Conservation (phyloP, 2,797 vertebrate species). For the Hybognathus amarus region DNA sequence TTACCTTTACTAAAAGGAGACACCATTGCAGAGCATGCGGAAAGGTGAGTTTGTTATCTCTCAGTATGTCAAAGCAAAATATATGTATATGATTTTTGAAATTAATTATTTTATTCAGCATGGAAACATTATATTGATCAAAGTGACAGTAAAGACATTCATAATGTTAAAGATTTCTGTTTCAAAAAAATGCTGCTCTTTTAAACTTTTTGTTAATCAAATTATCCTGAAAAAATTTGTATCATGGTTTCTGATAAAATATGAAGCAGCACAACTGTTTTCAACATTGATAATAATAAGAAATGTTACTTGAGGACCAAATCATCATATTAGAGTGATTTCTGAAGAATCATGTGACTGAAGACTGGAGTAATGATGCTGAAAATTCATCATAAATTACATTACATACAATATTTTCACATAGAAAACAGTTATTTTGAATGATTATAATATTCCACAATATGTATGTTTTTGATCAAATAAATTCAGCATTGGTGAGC, state of each 20-base stretch:
- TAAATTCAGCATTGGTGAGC: no score
- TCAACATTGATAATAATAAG: background rate
- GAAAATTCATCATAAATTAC: background rate
- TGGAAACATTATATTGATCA: background rate
- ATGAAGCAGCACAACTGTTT: background rate
- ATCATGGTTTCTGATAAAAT: background rate
- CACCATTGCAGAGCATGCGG: slow-evolving; percentile 97
- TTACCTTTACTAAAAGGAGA: slow-evolving; percentile 93
- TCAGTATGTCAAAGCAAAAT: background rate
- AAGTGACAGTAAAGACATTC: background rate
- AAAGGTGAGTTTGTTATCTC: slow-evolving; percentile 80
- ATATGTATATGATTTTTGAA: background rate
- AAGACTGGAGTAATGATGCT: background rate
- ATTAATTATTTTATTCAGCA: background rate
- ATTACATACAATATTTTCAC: no score
- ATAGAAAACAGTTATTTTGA: background rate
- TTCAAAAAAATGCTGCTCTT: background rate
- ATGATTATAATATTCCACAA: background rate
- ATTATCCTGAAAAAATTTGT: background rate
- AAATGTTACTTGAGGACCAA: background rate
- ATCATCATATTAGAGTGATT: background rate
- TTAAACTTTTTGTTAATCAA: background rate
- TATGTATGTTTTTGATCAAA: no score
- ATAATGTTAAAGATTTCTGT: background rate
- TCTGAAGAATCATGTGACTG: background rate